A percentile compares a stretch with the other conserved stretches of the same genome.
Conservation (phyloP, 2,888 invertebrate species). For the Phengaris alcon region DNA sequence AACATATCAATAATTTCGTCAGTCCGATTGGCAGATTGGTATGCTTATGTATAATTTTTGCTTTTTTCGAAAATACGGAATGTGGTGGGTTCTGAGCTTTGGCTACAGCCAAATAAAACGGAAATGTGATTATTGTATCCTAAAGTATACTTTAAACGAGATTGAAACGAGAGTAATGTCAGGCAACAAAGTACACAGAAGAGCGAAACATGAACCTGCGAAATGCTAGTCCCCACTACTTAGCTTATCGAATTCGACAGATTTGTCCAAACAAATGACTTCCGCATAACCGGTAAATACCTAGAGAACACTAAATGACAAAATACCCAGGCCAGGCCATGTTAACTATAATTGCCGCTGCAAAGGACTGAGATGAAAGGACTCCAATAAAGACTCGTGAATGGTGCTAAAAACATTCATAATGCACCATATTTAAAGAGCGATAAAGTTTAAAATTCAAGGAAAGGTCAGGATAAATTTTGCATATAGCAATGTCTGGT, state of each 20-base stretch:
- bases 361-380: constrained; percentile 27
- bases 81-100: too few relatives aligned
- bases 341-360: constrained; percentile 24
- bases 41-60: too few relatives aligned
- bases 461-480: constrained; percentile 4
- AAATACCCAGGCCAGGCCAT: constrained; percentile 11
- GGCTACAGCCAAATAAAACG: too few relatives aligned
- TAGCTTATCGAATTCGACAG: not conserved
- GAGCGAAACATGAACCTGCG: not conserved
- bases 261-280: not conserved
- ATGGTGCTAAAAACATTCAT: not conserved
- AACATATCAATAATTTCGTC: too few relatives aligned
- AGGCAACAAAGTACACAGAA: too few relatives aligned
- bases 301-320: not conserved
- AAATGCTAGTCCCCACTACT: not conserved
- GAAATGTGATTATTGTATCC: too few relatives aligned
- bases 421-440: not conserved
- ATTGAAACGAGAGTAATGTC: too few relatives aligned
- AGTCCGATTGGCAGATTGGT: too few relatives aligned
- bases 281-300: not conserved
- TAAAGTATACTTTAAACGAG: not conserved
- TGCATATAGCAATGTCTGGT: constrained; percentile 53
- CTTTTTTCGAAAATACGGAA: too few relatives aligned
- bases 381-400: constrained; percentile 23
- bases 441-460: not conserved